These are phyloP conservation scores for Champsocephalus esox DNA, from an alignment of 2,797 vertebrate species.

Conservation along the genomic window DNA sequence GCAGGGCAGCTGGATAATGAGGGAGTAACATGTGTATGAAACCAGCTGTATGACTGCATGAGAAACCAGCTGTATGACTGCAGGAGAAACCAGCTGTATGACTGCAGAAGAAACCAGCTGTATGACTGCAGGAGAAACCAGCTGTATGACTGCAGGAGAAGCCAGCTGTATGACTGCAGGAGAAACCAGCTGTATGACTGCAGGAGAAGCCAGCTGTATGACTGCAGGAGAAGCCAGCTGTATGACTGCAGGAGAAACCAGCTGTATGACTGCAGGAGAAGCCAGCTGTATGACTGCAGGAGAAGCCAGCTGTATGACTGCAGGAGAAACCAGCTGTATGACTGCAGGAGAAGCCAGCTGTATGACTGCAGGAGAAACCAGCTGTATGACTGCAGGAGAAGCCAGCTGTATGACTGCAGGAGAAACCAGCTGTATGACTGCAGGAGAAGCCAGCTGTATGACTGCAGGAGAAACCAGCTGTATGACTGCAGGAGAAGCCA, in stretches of 20 bases:
- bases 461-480: not conserved
- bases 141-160: slow-evolving; percentile 3
- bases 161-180: slow-evolving; percentile 25
- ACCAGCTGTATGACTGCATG: slow-evolving; percentile 11
- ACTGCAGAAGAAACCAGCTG: not conserved
- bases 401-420: slow-evolving; percentile 14
- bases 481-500: slow-evolving; percentile 2
- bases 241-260: too few relatives aligned
- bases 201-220: too few relatives aligned
- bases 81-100: slow-evolving; percentile 10
- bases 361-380: too few relatives aligned
- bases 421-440: slow-evolving; percentile 11
- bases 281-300: too few relatives aligned
- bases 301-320: too few relatives aligned
- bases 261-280: too few relatives aligned
- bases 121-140: not conserved
- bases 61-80: slow-evolving; percentile 12
- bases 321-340: too few relatives aligned
- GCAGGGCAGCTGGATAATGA: slow-evolving; percentile 20
- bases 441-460: slow-evolving; percentile 12
- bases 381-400: not conserved
- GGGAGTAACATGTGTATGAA: slow-evolving; percentile 14
- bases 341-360: not conserved
- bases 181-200: not conserved
- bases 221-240: too few relatives aligned